phyloP scores from a whole-genome alignment of 2,888 invertebrate species.

The Yponomeuta plumbellus region DNA sequence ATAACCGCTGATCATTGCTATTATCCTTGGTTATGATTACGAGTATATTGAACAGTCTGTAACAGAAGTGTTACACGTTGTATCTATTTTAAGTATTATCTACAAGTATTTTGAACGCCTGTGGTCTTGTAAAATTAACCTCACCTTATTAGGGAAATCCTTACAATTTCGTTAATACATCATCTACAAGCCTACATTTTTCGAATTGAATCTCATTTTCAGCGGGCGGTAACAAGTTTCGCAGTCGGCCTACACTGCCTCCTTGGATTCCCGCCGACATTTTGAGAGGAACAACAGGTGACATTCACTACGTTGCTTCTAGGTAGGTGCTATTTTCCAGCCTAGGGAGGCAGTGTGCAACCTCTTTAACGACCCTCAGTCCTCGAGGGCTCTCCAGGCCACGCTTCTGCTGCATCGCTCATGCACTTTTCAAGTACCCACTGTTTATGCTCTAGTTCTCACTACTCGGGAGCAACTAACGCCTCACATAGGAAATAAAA shows the following conservation, averaged over 20 bases:
- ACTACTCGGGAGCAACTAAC: conserved; percentile 26
- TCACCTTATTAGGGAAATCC: neutral
- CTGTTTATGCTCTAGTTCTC: conserved; percentile 63
- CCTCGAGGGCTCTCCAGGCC: conserved; percentile 41
- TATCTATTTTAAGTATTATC: too few species aligned
- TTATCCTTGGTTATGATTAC: too few species aligned
- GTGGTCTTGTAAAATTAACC: too few species aligned
- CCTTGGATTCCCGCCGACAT: neutral
- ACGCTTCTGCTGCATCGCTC: conserved; percentile 50
- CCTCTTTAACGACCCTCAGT: conserved; percentile 48
- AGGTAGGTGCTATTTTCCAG: neutral
- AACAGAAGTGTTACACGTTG: too few species aligned
- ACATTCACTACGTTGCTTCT: neutral
- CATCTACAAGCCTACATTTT: neutral
- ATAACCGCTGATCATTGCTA: too few species aligned
- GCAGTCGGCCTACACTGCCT: neutral
- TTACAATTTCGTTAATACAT: neutral
- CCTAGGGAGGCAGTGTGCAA: neutral
- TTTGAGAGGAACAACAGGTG: neutral
- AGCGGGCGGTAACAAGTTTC: neutral
- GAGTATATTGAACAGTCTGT: too few species aligned
- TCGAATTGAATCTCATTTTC: neutral
- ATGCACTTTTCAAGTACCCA: conserved; percentile 68
- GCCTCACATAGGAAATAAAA: neutral
- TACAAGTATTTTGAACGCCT: too few species aligned